Base-by-base conservation (phyloP, 2,888 invertebrate species). In the Podabrus alpinus region DNA sequence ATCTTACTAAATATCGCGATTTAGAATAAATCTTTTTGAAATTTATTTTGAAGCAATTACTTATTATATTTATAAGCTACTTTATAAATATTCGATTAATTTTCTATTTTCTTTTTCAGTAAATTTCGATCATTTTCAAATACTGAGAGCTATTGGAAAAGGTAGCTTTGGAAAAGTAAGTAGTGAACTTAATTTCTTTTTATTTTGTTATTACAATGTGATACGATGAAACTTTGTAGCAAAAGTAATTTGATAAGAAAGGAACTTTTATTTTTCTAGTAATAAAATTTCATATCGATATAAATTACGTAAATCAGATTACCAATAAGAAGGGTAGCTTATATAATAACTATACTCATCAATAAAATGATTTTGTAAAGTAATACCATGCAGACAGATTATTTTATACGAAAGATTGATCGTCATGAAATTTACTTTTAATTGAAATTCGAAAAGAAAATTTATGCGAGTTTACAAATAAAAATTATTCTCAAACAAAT, bases 101-200 rank as follows among this genome's bases (percentile, higher is more conserved):
- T 11, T 7, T n/a, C 25, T 29, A 10, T 68, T 71, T 80, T 79
- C 82, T 81, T 86, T 82, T 91, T 72, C 90, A 93, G 94, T 95
- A 75, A 93, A 93, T 86, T 94, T 95, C 87, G 94, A 94, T 87
- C 94, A 95, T 87, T 96, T 95, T 87, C 94, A 94, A 90, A 94
- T 95, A 80, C 88, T 95, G 71, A 89, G 95, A 78, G 94, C 95
- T 59, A 95, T 95, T 83, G 95, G 95, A 67, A 94, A 94, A 86
- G 95, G 95, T 74, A 95, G 95, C 85, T 96, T 95, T 84, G 95
- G 95, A 80, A 96, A 95, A 92, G 95, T 95, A 88, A 88, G 91
- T 83, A 45, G 60, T n/a, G n/a, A 45, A 45, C 45, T n/a, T 45
- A n/a, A 45, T 45, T 45, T 45, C 4, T 9, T 45, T 45, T 45